These are phyloP conservation scores for Oryzias javanicus DNA, from an alignment of 2,113 vertebrate species.

Conservation along the genomic window DNA sequence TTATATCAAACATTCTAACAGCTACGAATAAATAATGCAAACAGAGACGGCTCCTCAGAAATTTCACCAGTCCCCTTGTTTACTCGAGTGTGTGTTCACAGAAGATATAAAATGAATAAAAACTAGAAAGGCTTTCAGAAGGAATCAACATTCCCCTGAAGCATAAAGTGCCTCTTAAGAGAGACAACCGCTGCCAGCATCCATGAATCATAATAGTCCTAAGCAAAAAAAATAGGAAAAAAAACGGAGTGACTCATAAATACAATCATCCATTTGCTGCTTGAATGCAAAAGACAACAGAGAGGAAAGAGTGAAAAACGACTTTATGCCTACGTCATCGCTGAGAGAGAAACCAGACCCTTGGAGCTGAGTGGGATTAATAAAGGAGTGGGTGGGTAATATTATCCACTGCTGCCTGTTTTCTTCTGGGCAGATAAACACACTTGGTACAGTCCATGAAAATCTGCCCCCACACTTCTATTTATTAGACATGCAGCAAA, in stretches of 20 bases:
- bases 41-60: too few species aligned
- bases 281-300: constrained; percentile 14
- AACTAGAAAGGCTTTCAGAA: constrained; percentile 8
- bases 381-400: constrained; percentile 57
- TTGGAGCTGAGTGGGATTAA: constrained; percentile 50
- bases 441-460: neutral
- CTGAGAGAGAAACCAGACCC: constrained; percentile 43
- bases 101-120: neutral
- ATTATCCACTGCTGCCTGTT: constrained; percentile 45
- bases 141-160: constrained; percentile 15
- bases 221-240: constrained; percentile 16
- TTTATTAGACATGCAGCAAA: constrained; percentile 26
- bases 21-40: too few species aligned
- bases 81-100: constrained; percentile 12
- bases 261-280: constrained; percentile 30
- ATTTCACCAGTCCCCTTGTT: neutral
- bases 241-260: constrained; percentile 30
- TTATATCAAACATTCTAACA: too few species aligned
- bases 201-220: constrained; percentile 41
- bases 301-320: constrained; percentile 20
- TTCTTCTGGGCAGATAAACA: constrained; percentile 25
- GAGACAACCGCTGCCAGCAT: constrained; percentile 19
- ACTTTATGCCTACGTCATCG: constrained; percentile 39
- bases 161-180: constrained; percentile 23
- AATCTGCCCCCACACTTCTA: neutral